Base-by-base conservation (phyloP, 1,140 invertebrate genomes). In the Drosophila pandora region DNA sequence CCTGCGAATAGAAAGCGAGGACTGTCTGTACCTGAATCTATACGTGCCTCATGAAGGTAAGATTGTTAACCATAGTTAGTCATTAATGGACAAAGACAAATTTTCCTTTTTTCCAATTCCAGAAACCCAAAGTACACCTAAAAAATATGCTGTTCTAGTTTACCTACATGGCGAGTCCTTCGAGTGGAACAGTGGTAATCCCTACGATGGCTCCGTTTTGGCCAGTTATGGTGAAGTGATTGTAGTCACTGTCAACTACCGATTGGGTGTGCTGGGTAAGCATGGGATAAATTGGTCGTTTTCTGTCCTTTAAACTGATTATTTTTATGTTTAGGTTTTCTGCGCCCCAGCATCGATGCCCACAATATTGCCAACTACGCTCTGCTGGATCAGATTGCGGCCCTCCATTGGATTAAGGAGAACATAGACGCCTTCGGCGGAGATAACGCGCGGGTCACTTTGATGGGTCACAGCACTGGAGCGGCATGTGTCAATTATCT, bases 401-500 rank as follows among this genome's bases (percentile, higher is more conserved):
- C 96, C 0, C 92, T 98, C 10, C 94, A 97, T 67, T 98, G 97
- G 97, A 94, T 99, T 34, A 95, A 96, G 83, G 95, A 97, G 90
- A 96, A 98, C 93, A 95, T 97, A 69, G 94, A 93, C 30, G 94
- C 95, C 80, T 95, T 99, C 83, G 96, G 97, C 12, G 98, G 98
- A 0, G 96, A 99, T 93, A 94, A 95, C 87, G 93, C 92, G 25
- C 94, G 93, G 0, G 96, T 99, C 2, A 99, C 98, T 0, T 90
- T 99, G 12, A 95, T 99, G 92, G 98, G 98, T 0, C 97, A 99
- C 88, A 97, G 97, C 47, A 98, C 97, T 1, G 98, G 98, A 0
- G 97, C 98, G 0, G 97, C 97, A 30, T 97, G 97, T 85, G 96
- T 97, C 54, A 98, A 97, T 92, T 95, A 97, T 61, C 93, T 98